Percentiles rank a stretch among this genome's conserved stretches.
Evolutionary conservation across 2,888 invertebrate genomes (phyloP).

Genomic region (Acanthosoma haemorrhoidale): DNA sequence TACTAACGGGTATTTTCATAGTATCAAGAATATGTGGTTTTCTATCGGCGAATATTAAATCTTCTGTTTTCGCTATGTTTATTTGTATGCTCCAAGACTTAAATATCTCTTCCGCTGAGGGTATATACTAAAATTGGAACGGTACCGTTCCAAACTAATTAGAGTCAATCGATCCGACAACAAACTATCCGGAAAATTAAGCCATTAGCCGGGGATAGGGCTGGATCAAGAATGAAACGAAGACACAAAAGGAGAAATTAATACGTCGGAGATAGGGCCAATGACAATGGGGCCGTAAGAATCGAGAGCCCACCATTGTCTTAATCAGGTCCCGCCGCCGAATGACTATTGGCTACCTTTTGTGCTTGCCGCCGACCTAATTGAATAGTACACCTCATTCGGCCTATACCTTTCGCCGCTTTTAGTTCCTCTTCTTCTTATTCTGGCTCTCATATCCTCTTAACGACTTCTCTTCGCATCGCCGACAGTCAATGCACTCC

Average conservation of each 20-base stretch:
- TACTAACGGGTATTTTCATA: too few species aligned
- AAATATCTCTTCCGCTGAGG: too few species aligned
- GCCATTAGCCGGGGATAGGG: background rate
- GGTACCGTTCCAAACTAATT: too few species aligned
- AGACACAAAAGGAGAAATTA: conserved; percentile 15
- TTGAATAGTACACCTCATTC: background rate
- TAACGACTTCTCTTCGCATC: background rate
- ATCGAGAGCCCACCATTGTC: background rate
- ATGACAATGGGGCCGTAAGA: conserved; percentile 8
- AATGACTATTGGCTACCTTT: conserved; percentile 10
- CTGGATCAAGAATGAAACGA: background rate
- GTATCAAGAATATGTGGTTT: too few species aligned
- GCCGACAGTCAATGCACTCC: background rate
- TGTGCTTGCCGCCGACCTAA: background rate
- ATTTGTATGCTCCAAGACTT: too few species aligned
- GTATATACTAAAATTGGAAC: too few species aligned
- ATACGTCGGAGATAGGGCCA: background rate
- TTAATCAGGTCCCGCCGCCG: background rate
- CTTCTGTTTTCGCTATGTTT: too few species aligned
- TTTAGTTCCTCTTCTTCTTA: background rate
- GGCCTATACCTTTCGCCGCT: background rate
- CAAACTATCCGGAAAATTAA: background rate
- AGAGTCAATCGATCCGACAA: background rate
- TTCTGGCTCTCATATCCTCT: conserved; percentile 1
- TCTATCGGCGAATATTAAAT: too few species aligned